Evolutionary conservation across 2,888 invertebrate genomes (phyloP).

Genomic region (Athripsodes cinereus): DNA sequence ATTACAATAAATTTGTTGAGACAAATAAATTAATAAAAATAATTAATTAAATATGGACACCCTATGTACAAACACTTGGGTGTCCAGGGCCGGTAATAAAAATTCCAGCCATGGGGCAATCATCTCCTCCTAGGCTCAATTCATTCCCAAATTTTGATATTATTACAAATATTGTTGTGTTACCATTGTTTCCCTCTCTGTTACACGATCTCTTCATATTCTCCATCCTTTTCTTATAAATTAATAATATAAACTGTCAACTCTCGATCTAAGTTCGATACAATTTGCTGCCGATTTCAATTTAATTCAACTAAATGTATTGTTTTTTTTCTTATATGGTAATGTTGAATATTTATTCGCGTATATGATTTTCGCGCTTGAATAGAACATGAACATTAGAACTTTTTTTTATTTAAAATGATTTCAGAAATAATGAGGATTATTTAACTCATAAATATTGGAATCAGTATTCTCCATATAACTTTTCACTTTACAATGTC

Average conservation of each 20-base stretch:
- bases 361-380: too few relatives aligned
- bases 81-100: constrained; percentile 23
- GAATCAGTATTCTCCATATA: too few relatives aligned
- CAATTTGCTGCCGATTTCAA: neutral
- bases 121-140: constrained; percentile 10
- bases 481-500: too few relatives aligned
- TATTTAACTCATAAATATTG: too few relatives aligned
- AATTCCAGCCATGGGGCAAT: constrained; percentile 22
- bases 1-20: too few relatives aligned
- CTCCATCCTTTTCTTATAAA: constrained; percentile 12
- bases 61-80: constrained; percentile 17
- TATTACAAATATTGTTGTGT: constrained; percentile 1
- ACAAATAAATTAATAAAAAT: too few relatives aligned
- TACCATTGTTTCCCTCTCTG: neutral
- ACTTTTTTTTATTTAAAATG: too few relatives aligned
- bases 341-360: too few relatives aligned
- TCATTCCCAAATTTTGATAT: constrained; percentile 15
- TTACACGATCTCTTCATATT: neutral
- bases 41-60: neutral
- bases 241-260: constrained; percentile 25
- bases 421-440: too few relatives aligned
- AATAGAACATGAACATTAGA: too few relatives aligned
- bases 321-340: neutral
- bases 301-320: neutral
- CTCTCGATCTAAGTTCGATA: constrained; percentile 8